Evolutionary conservation across 2,797 vertebrate species (phyloP), one percentile per base, ranked within the genome.

Genomic region (Pseudochirops corinnae): DNA sequence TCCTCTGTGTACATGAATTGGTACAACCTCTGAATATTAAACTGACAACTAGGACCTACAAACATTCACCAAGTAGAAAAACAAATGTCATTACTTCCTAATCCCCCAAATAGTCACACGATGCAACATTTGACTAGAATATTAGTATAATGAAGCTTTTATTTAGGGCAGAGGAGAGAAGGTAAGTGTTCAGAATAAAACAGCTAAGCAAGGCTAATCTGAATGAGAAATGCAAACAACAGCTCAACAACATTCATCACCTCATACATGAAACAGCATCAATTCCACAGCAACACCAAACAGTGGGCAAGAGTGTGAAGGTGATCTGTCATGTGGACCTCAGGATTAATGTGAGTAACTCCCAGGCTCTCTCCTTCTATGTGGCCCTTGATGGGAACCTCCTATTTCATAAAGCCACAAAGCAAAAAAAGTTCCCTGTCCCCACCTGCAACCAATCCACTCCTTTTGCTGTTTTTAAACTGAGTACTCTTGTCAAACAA

Each of bases 211-310:
- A n/a, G 24, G 87, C 93, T 94, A 94, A 55, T 29, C 2, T 96
- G 94, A 90, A 97, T 95, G 62, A 94, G 95, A 93, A 52, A 96
- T 93, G 52, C 87, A 53, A 96, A 95, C 24, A 58, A 93, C 95
- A 94, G 92, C 31, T 93, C 58, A 92, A 56, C 57, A 94, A 92
- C 91, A 92, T 93, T 93, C 60, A 92, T 87, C n/a, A 62, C 28
- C 53, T 92, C 33, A 16, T 94, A 94, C 50, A 92, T 33, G 10
- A 97, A 94, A 57, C 87, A 58, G 82, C 31, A 92, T 39, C 55
- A 96, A 90, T 90, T 90, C 95, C 92, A 10, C 90, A 82, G 58
- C 53, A n/a, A 4, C 58, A 56, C 53, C n/a, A 28, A 95, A 26
- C 90, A 93, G 52, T 16, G 33, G 60, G 14, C n/a, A 9, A 39